A percentile compares a stretch with the other conserved stretches of the same genome.
Conservation (phyloP, 2,113 vertebrate genomes). For the Aphyosemion australe region DNA sequence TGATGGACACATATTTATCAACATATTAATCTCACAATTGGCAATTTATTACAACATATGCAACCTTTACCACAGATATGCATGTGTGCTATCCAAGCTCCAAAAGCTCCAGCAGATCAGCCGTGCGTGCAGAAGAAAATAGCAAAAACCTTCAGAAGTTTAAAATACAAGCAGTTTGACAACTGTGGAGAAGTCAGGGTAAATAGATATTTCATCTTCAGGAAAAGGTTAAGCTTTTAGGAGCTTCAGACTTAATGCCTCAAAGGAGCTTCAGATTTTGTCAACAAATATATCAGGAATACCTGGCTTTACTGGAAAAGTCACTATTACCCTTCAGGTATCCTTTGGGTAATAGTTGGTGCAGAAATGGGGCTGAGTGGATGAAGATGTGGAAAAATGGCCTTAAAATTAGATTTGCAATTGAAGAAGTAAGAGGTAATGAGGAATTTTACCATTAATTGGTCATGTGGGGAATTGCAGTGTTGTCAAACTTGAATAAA, state of each 20-base stretch:
- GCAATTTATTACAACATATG: too few relatives aligned
- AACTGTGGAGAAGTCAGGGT: not conserved
- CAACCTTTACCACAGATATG: too few relatives aligned
- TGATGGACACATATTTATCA: too few relatives aligned
- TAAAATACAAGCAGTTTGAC: not conserved
- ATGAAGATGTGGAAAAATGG: not conserved
- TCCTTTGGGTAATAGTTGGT: not conserved
- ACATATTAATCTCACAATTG: too few relatives aligned
- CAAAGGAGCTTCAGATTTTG: conserved; percentile 2
- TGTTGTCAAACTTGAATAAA: not conserved
- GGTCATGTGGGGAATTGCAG: not conserved
- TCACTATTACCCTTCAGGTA: conserved; percentile 1
- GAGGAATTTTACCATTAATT: not conserved
- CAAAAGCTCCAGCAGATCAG: too few relatives aligned
- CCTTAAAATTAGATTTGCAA: not conserved
- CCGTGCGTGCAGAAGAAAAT: too few relatives aligned
- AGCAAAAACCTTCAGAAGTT: not conserved
- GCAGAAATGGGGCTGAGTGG: not conserved
- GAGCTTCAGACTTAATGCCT: not conserved
- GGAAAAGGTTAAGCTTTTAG: conserved; percentile 5
- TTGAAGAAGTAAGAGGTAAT: not conserved
- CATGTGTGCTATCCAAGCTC: too few relatives aligned
- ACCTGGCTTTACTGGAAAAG: conserved; percentile 9
- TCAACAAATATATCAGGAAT: conserved; percentile 1
- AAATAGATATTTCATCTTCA: not conserved